These are phyloP conservation scores for Ceratitis capitata DNA, from an alignment of 1,140 invertebrate genomes.

Conservation along the genomic window DNA sequence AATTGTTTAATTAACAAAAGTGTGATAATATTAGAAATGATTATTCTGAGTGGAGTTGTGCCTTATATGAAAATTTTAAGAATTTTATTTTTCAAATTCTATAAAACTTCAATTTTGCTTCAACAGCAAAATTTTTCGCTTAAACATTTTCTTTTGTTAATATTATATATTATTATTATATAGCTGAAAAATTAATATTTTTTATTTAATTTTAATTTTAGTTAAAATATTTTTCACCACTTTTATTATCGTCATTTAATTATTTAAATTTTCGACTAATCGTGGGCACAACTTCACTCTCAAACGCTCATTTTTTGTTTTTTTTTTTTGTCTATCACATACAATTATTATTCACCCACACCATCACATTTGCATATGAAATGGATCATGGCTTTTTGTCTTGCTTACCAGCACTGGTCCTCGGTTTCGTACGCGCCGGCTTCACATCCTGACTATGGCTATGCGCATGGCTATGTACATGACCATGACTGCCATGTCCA, in stretches of 20 bases:
- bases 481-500: conserved; percentile 20
- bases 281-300: background rate
- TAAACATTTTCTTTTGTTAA: no score
- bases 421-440: conserved; percentile 63
- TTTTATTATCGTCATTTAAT: background rate
- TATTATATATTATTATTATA: no score
- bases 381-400: conserved; percentile 58
- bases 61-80: background rate
- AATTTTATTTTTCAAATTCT: background rate
- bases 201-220: background rate
- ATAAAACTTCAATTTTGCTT: no score
- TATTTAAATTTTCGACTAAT: background rate
- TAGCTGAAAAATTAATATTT: no score
- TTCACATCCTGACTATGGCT: conserved; percentile 53
- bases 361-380: conserved; percentile 46
- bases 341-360: conserved; percentile 62
- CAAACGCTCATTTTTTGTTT: no score
- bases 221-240: background rate
- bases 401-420: conserved; percentile 66
- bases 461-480: conserved; percentile 33
- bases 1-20: conserved; percentile 21
- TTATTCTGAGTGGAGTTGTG: background rate
- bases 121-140: no score
- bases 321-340: no score
- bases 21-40: conserved; percentile 29